Base-by-base conservation (phyloP, 2,888 invertebrate species). In the Stegophylla sp. region DNA sequence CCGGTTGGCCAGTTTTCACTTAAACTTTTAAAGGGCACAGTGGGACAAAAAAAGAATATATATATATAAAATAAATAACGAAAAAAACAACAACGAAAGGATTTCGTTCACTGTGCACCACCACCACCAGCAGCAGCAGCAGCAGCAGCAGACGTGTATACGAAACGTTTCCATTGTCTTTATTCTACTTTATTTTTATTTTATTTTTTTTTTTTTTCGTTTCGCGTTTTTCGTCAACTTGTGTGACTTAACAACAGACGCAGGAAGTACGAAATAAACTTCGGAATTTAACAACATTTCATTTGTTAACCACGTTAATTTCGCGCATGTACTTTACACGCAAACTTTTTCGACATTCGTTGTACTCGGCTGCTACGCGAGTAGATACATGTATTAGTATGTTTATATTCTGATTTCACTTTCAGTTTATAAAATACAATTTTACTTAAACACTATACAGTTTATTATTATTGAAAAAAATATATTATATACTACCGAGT, bases 1-100 rank as follows among this genome's bases (percentile, higher is more conserved):
- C 61, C 28, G 61, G 73, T 74, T 12, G 61, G 74, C 20, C 34
- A 15, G 34, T 63, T 63, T 74, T 74, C 74, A 63, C 51, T 74
- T 74, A 51, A 74, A 74, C 48, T 74, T 74, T 64, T 13, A n/a
- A n/a, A n/a, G n/a, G n/a, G n/a, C n/a, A n/a, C n/a, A n/a, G n/a
- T n/a, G n/a, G n/a, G n/a, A n/a, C 34, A 5, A n/a, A 13, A n/a
- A 23, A n/a, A 73, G 59, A 13, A n/a, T 7, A 20, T n/a, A n/a
- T n/a, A n/a, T n/a, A n/a, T n/a, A n/a, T n/a, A n/a, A n/a, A n/a
- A n/a, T n/a, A 34, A 56, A 41, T 1, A 20, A 15, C 9, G 15
- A n/a, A 73, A 73, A 23, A n/a, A 15, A 20, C 20, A 56, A 41
- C 1, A 20, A 15, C 15, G 15, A n/a, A 15, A 28, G 28, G 28